A percentile compares a stretch with the other conserved stretches of the same genome.
These are phyloP conservation scores for Hemitrygon akajei DNA, from an alignment of 2,797 vertebrate species.

Conservation along the genomic window DNA sequence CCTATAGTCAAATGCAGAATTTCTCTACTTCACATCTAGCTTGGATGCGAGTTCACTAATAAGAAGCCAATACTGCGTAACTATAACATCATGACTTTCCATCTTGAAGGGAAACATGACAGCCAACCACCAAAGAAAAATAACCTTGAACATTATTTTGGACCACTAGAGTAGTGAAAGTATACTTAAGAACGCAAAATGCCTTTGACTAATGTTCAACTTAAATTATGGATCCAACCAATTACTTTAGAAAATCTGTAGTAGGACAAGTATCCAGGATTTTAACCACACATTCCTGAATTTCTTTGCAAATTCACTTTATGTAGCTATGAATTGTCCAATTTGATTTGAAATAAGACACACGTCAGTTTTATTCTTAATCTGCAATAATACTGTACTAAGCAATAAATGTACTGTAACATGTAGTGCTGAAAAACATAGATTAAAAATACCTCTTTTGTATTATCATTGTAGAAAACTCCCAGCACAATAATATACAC, in stretches of 20 bases:
- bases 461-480: conserved; percentile 88
- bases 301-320: background rate
- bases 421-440: too few species aligned
- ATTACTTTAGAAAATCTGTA: background rate
- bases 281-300: background rate
- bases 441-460: conserved; percentile 75
- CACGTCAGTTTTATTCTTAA: background rate
- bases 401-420: background rate
- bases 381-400: background rate
- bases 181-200: background rate
- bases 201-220: background rate
- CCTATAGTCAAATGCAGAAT: background rate
- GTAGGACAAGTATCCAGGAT: too few species aligned
- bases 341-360: background rate
- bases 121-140: background rate
- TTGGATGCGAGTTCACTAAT: background rate
- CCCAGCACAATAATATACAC: conserved; percentile 89
- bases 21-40: background rate
- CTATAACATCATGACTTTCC: background rate
- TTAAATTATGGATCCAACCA: background rate
- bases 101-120: background rate
- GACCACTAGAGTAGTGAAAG: background rate
- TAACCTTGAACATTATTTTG: background rate
- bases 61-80: background rate
- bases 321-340: background rate